Percentiles rank a stretch among this genome's conserved stretches.
Conservation (phyloP, 2,797 vertebrate species). For the Picus viridis region DNA sequence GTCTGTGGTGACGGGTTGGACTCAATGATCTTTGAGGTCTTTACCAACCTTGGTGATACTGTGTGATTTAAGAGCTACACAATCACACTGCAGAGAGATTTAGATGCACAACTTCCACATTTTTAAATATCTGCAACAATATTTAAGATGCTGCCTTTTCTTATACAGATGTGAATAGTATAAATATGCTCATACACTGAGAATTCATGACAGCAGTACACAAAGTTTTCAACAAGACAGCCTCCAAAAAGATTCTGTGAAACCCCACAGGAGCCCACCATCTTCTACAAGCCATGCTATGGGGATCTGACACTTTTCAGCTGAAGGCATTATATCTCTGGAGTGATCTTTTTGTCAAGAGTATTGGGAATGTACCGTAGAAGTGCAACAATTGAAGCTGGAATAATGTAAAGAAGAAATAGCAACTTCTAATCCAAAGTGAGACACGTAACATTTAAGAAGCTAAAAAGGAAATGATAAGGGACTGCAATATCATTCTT, state of each 20-base stretch:
- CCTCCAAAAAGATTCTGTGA: conserved; percentile 72
- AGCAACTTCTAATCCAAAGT: conserved; percentile 63
- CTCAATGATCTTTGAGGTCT: too few relatives aligned
- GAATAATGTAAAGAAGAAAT: conserved; percentile 76
- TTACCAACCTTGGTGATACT: too few relatives aligned
- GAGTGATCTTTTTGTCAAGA: conserved; percentile 80
- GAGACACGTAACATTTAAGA: conserved; percentile 60
- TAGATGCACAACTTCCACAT: neutral
- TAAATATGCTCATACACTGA: conserved; percentile 48
- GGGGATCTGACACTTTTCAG: conserved; percentile 70
- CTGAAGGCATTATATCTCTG: conserved; percentile 69
- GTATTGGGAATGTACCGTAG: conserved; percentile 69
- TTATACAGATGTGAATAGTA: neutral
- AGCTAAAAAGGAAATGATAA: conserved; percentile 64
- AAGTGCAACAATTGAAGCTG: conserved; percentile 73
- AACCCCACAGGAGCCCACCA: conserved; percentile 66
- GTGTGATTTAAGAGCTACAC: neutral
- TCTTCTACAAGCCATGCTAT: conserved; percentile 59
- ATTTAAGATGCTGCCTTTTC: conserved; percentile 40
- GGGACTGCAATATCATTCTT: conserved; percentile 51
- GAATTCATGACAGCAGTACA: conserved; percentile 59
- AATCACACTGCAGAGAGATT: neutral
- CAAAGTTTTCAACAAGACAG: conserved; percentile 52
- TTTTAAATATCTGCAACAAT: conserved; percentile 26
- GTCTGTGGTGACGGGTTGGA: too few relatives aligned